Conservation (phyloP, 2,797 vertebrate genomes). For the Avahi laniger region DNA sequence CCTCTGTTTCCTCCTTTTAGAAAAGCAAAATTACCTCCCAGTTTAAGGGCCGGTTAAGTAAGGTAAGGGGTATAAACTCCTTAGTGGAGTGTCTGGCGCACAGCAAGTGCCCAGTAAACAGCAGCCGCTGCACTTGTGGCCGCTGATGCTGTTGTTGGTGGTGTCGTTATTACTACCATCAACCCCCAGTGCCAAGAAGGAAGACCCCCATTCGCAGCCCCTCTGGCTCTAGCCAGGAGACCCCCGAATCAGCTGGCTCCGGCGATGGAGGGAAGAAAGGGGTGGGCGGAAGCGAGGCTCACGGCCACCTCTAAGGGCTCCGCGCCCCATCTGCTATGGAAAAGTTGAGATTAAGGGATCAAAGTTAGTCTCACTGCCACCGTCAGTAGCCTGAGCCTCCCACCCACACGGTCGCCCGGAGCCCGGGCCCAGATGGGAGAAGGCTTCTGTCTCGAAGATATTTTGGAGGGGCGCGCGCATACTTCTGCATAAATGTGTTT, state of each 20-base stretch:
- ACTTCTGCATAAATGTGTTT: conserved; percentile 76
- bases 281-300: background rate
- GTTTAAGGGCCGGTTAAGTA: no score
- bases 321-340: conserved; percentile 18
- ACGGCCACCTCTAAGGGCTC: background rate
- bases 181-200: background rate
- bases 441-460: conserved; percentile 66
- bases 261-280: background rate
- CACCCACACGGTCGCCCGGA: conserved; percentile 49
- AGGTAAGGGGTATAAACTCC: fast-evolving
- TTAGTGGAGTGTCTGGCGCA: background rate
- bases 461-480: conserved; percentile 64
- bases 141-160: no score
- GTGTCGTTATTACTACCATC: background rate
- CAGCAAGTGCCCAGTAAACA: background rate
- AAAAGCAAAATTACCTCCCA: background rate
- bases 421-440: conserved; percentile 71
- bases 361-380: conserved; percentile 37
- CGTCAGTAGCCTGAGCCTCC: conserved; percentile 46
- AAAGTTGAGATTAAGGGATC: conserved; percentile 45
- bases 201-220: background rate
- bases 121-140: background rate
- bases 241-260: background rate
- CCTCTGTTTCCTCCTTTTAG: background rate
- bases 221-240: background rate